These are phyloP conservation scores for Elegia similella DNA, from an alignment of 2,888 invertebrate species.

Conservation along the genomic window DNA sequence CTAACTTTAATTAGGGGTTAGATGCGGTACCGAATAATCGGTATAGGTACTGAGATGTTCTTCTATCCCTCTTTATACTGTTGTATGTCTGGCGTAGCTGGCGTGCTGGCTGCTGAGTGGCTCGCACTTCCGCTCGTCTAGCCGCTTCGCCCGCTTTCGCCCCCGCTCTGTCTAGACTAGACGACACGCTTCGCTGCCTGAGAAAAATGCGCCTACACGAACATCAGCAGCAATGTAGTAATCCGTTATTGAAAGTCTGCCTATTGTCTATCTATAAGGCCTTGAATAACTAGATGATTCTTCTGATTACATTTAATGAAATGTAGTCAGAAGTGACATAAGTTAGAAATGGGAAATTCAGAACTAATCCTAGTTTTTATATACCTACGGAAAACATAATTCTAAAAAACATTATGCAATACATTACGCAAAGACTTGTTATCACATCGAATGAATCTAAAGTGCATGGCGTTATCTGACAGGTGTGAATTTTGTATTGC, in stretches of 20 bases:
- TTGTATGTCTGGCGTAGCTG: not conserved
- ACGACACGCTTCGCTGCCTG: conserved; percentile 66
- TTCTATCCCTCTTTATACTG: not conserved
- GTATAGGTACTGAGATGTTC: not conserved
- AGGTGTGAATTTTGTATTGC: conserved; percentile 35
- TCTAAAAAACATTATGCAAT: too few species aligned
- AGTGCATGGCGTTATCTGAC: conserved; percentile 8
- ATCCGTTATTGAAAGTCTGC: conserved; percentile 2
- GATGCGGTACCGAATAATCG: too few species aligned
- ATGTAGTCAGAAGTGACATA: too few species aligned
- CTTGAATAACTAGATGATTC: too few species aligned
- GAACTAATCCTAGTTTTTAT: too few species aligned
- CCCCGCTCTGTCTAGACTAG: conserved; percentile 43
- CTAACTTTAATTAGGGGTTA: too few species aligned
- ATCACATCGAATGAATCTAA: not conserved
- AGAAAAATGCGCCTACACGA: conserved; percentile 65
- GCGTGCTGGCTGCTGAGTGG: conserved; percentile 17
- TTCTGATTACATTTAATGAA: too few species aligned
- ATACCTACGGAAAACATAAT: too few species aligned
- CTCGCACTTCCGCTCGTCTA: conserved; percentile 29
- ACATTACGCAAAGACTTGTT: too few species aligned
- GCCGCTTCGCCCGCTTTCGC: conserved; percentile 43
- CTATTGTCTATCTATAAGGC: not conserved
- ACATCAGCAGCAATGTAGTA: conserved; percentile 22
- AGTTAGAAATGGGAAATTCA: too few species aligned